Conservation (phyloP, 2,113 vertebrate genomes). For the Manacus vitellinus region DNA sequence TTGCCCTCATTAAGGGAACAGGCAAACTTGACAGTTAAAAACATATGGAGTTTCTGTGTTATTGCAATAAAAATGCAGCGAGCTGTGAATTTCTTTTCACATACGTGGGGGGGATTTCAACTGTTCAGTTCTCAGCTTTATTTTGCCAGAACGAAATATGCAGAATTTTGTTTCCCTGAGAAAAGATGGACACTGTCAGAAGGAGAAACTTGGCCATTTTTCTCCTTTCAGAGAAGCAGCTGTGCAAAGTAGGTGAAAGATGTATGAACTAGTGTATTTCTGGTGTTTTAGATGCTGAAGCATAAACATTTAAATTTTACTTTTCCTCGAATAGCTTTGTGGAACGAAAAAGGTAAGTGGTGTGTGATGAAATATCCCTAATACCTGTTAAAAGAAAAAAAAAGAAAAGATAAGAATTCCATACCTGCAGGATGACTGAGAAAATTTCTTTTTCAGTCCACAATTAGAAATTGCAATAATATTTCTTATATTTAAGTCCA, state of each 20-base stretch:
- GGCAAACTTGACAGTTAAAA: neutral
- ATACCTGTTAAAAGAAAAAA: too few species aligned
- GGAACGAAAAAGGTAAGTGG: neutral
- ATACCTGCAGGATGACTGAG: neutral
- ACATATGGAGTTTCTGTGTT: neutral
- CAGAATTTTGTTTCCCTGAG: neutral
- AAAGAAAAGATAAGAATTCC: neutral
- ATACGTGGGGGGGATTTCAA: neutral
- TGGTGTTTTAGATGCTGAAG: neutral
- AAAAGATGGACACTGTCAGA: neutral
- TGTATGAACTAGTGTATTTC: neutral
- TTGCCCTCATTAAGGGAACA: neutral
- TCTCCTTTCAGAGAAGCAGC: neutral
- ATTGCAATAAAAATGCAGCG: neutral
- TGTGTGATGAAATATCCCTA: neutral
- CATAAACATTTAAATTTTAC: neutral
- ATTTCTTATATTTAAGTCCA: neutral
- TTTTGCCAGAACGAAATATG: neutral
- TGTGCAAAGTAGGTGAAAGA: neutral
- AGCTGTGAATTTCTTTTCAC: neutral
- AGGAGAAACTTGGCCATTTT: neutral
- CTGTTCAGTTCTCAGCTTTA: constrained; percentile 28
- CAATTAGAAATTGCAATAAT: neutral
- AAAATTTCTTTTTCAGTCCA: neutral
- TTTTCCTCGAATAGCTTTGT: neutral